Percentiles rank a stretch among this genome's conserved stretches.
Conservation (phyloP, 2,797 vertebrate genomes). For the Phalloptychus januarius region DNA sequence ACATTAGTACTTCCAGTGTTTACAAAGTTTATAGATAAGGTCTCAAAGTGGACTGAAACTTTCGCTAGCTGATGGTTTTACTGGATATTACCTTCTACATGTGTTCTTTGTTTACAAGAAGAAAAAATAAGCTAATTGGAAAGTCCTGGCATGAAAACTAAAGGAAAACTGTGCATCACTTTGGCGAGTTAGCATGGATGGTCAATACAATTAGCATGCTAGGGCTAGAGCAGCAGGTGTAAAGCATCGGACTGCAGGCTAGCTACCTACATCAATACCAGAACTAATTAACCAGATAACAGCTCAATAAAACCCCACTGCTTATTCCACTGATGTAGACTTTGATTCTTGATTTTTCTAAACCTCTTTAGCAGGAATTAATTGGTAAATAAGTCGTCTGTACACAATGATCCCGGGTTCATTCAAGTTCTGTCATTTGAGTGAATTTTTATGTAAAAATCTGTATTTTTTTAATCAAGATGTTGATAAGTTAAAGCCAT, state of each 20-base stretch:
- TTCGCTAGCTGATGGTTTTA: neutral
- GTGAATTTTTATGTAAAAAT: no score
- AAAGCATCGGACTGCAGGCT: neutral
- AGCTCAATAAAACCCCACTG: neutral
- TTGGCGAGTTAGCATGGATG: neutral
- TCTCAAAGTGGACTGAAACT: neutral
- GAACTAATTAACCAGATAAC: neutral
- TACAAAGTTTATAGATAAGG: no score
- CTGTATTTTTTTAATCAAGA: neutral
- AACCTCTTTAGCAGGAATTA: neutral
- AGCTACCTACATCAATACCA: neutral
- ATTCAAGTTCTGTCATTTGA: neutral
- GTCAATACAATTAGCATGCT: neutral
- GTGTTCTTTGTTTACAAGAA: neutral
- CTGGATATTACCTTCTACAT: no score
- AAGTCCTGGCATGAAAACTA: neutral
- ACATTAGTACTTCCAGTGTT: no score
- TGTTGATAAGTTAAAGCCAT: neutral
- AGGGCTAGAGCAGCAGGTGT: neutral
- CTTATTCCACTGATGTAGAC: neutral
- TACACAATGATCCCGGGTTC: neutral
- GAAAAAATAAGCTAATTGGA: neutral
- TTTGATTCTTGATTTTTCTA: neutral
- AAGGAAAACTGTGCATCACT: neutral
- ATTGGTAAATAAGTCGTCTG: neutral